These are phyloP conservation scores for Cremastinae sp. DNA, from an alignment of 2,888 invertebrate species.

Conservation along the genomic window DNA sequence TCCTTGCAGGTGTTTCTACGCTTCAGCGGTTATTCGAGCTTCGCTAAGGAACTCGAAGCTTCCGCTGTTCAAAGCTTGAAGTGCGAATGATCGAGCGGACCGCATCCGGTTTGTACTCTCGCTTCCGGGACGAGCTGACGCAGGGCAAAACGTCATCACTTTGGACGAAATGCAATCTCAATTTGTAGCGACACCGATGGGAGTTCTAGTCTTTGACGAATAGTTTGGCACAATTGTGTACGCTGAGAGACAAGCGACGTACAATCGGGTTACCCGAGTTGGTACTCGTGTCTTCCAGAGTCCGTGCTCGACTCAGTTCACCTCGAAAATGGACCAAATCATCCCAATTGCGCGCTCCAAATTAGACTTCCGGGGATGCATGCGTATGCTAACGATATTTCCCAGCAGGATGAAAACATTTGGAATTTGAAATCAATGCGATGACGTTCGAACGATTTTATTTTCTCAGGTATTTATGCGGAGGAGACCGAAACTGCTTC, in stretches of 20 bases:
- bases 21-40: conserved; percentile 11
- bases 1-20: background rate
- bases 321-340: background rate
- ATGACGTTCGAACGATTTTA: background rate
- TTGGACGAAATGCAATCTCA: conserved; percentile 41
- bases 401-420: no score
- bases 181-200: conserved; percentile 39
- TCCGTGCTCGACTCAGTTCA: background rate
- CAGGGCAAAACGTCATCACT: conserved; percentile 21
- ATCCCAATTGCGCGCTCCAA: background rate
- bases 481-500: conserved; percentile 8
- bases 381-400: no score
- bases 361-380: no score
- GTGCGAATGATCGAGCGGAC: conserved; percentile 42
- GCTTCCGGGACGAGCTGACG: conserved; percentile 34
- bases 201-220: conserved; percentile 27
- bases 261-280: conserved; percentile 28
- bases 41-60: conserved; percentile 42
- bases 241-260: conserved; percentile 3
- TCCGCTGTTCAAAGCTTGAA: conserved; percentile 16
- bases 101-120: conserved; percentile 25
- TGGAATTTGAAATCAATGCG: background rate
- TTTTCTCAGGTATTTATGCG: conserved; percentile 23
- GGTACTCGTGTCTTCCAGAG: conserved; percentile 4
- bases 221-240: conserved; percentile 7